Evolutionary conservation across 2,113 vertebrate species (phyloP), one percentile per base, ranked within the genome.

Genomic region (Piaya cayana): DNA sequence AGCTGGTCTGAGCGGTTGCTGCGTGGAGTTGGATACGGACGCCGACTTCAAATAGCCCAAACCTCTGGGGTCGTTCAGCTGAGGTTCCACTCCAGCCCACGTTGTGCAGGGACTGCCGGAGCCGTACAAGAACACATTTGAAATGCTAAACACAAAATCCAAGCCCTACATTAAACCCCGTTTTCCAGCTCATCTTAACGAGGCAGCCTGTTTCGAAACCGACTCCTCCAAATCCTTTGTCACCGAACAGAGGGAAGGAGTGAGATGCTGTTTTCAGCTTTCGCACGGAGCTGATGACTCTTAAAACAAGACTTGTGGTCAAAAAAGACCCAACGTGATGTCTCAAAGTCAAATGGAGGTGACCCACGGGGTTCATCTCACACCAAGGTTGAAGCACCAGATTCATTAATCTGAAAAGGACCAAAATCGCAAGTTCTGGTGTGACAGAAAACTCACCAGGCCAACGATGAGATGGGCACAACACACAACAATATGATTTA

Each of bases 11-110:
- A 89, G 43, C 36, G n/a, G 26, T 0, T 2, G 52, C 49, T 55
- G 34, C n/a, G 55, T 23, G 75, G 59, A 76, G 47, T 0, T 49
- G 87, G 42, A 67, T 36, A 43, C 18, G 55, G 68, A 87, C 6
- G 11, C 16, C 72, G n/a, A 63, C 60, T 86, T 81, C 95, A 95
- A 92, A 94, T 25, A 45, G 32, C 42, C 79, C 76, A 88, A 67
- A 50, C 13, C 76, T 29, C 86, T 8, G 0, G 76, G 92, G 32
- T 49, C 0, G 45, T 45, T 15, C 49, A 45, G 72, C 6, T 15
- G 82, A 71, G 74, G 52, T 32, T 58, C 90, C 86, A 42, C 58
- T 8, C 68, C 86, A 92, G 90, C 69, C 82, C 92, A 71, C 74
- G 14, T 29, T 37, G 65, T n/a, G 84, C 3, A 25, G 70, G 42